phyloP scores from a whole-genome alignment of 2,113 vertebrate species.

The Xiphias gladius region DNA sequence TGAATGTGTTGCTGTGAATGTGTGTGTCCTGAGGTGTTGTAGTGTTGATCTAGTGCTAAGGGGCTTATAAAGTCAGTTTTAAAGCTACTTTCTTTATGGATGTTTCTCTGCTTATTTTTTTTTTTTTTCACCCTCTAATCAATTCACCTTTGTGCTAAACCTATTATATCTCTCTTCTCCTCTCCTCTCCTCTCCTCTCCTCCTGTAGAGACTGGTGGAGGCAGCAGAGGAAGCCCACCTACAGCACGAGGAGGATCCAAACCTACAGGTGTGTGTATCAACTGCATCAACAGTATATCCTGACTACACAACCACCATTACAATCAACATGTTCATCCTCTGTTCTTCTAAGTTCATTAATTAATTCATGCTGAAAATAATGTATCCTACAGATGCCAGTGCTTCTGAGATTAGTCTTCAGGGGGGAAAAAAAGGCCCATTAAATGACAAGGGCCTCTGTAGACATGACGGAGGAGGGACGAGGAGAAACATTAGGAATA shows the following conservation, averaged over 20 bases:
- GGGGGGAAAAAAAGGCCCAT: conserved; percentile 4
- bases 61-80: conserved; percentile 23
- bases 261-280: conserved; percentile 88
- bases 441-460: not conserved
- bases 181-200: not conserved
- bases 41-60: conserved; percentile 27
- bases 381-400: not conserved
- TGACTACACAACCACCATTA: not conserved
- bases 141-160: conserved; percentile 25
- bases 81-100: conserved; percentile 29
- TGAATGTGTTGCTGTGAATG: not conserved
- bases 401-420: conserved; percentile 1
- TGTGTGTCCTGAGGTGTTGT: conserved; percentile 23
- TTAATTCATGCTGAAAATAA: conserved; percentile 19
- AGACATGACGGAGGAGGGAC: conserved; percentile 34
- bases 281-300: not conserved
- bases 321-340: not conserved
- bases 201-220: conserved; percentile 91
- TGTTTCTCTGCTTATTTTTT: conserved; percentile 22
- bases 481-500: conserved; percentile 30
- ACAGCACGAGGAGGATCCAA: conserved; percentile 95
- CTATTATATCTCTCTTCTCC: not conserved
- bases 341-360: conserved; percentile 17
- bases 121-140: conserved; percentile 38
- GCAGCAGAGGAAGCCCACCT: conserved; percentile 97